A percentile compares a stretch with the other conserved stretches of the same genome.
phyloP scores from a whole-genome alignment of 2,113 vertebrate genomes.

The Mormoops blainvillei region DNA sequence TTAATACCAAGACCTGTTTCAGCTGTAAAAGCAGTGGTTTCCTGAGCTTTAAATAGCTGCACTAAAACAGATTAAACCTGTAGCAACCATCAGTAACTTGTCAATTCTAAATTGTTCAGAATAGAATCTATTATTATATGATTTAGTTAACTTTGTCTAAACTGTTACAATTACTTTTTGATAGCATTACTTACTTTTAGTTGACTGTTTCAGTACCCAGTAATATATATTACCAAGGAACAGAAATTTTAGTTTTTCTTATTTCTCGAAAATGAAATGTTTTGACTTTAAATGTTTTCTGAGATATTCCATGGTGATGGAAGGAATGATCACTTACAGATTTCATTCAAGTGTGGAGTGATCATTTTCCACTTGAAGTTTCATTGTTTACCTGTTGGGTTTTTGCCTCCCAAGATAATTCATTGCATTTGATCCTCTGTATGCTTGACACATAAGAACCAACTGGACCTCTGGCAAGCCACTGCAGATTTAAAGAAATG shows the following conservation, averaged over 20 bases:
- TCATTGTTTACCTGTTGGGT: neutral
- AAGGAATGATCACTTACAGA: neutral
- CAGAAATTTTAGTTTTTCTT: conserved; percentile 13
- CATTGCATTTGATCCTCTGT: neutral
- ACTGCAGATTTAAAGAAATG: neutral
- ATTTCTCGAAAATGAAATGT: neutral
- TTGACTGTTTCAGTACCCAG: neutral
- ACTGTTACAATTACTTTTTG: neutral
- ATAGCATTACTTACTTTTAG: neutral
- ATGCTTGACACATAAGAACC: neutral
- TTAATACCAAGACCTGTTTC: conserved; percentile 2
- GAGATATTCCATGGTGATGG: conserved; percentile 2
- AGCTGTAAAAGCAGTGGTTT: conserved; percentile 24
- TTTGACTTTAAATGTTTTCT: conserved; percentile 1
- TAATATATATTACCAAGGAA: neutral
- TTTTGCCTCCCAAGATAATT: neutral
- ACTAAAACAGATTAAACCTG: neutral
- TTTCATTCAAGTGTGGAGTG: neutral
- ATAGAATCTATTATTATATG: neutral
- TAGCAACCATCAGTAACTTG: neutral
- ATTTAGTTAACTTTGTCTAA: neutral
- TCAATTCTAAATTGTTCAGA: neutral
- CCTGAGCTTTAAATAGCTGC: conserved; percentile 3
- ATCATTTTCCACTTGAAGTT: neutral
- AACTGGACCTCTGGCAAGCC: neutral